Base-by-base conservation (phyloP, 1,140 invertebrate species). In the Neotoxoptera formosana region DNA sequence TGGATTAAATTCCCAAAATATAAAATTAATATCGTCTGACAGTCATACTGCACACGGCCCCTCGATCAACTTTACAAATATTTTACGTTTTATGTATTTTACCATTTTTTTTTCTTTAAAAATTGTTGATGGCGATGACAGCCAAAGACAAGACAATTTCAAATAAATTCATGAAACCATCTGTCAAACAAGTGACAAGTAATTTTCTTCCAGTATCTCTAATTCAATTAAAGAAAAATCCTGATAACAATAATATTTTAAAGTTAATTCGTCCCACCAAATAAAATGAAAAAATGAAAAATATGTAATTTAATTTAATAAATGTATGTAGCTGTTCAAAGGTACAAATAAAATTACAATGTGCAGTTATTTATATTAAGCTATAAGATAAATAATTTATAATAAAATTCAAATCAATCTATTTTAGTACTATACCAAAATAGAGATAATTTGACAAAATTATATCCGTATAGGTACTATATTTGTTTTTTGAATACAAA, bases 101-200 rank as follows among this genome's bases (percentile, higher is more conserved):
- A 76, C 30, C 30, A 76, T 47, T 45, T 84, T 84, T 45, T 41
- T 45, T 25, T 11, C 34, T 45, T 3, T 76, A 34, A 87, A 87
- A 87, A 87, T 9, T 48, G 47, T 87, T 87, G n/a, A 87, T 48
- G 3, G 30, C 45, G 45, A 87, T 48, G 86, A 87, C 86, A 87
- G 86, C 14, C n/a, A n/a, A 86, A 47, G 36, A 47, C 84, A n/a
- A 86, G 45, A 20, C 17, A 86, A 86, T 47, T 48, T 87, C 30
- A n/a, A 87, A 51, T 48, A 48, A 34, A 87, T 87, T 87, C 47
- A 48, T 87, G n/a, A 87, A 87, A 87, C 14, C 25, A 47, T 84
- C 81, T 48, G n/a, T 48, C 86, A 87, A 87, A 48, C n/a, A 48
- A n/a, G 17, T n/a, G n/a, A 87, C 25, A 87, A 87, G n/a, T 87